Evolutionary conservation across 1,140 invertebrate genomes (phyloP).

Genomic region (Drosophila neocordata): DNA sequence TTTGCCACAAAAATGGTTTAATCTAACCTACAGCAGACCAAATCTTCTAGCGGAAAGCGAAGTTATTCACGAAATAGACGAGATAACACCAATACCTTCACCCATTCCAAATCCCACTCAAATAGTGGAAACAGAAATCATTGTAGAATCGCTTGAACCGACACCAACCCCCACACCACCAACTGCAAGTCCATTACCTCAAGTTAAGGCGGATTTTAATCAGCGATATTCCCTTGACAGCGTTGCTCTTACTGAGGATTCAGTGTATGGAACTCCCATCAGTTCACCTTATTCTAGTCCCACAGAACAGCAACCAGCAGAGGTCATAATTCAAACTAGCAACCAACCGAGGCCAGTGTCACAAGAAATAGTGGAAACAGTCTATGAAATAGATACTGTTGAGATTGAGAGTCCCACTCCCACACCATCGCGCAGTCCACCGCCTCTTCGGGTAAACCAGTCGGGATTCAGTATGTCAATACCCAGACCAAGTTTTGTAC

Average conservation of each 20-base stretch:
- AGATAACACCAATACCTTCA: background rate
- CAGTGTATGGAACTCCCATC: background rate
- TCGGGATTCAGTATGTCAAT: background rate
- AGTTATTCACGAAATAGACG: background rate
- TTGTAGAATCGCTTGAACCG: conserved; percentile 17
- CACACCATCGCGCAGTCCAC: conserved; percentile 29
- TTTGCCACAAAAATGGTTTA: background rate
- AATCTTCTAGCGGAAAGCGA: background rate
- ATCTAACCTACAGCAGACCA: background rate
- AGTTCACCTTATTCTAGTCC: background rate
- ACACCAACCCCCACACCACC: background rate
- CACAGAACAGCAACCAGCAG: background rate
- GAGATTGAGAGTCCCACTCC: background rate
- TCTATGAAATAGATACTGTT: no score
- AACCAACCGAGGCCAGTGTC: no score
- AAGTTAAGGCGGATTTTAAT: background rate
- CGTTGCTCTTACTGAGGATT: background rate
- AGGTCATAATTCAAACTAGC: no score
- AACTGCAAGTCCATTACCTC: background rate
- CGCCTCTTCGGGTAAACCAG: background rate
- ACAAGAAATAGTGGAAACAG: no score
- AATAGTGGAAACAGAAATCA: conserved; percentile 13
- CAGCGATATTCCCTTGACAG: background rate
- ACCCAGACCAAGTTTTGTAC: conserved; percentile 2
- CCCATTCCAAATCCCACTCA: background rate